Conservation (phyloP, 2,888 invertebrate species). For the Andrena dorsata region DNA sequence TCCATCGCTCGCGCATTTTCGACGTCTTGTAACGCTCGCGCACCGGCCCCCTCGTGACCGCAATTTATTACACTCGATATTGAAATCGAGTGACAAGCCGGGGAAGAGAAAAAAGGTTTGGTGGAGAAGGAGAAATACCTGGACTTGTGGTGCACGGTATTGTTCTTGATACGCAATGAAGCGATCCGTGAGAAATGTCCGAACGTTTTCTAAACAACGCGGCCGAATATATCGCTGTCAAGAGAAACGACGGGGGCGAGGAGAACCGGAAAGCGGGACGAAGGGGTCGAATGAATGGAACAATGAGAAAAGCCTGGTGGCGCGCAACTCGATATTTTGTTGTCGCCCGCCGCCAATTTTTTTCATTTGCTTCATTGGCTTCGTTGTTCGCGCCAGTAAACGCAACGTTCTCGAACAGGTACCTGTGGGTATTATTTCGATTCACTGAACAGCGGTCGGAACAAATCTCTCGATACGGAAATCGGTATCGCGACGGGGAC, state of each 20-base stretch:
- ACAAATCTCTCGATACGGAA: too few relatives aligned
- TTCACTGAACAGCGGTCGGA: too few relatives aligned
- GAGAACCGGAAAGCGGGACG: constrained; percentile 4
- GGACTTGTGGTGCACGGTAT: constrained; percentile 16
- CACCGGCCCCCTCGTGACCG: not conserved
- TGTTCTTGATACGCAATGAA: constrained; percentile 48
- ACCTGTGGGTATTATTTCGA: not conserved
- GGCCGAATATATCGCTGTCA: constrained; percentile 45
- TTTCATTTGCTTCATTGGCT: constrained; percentile 10
- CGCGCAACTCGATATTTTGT: constrained; percentile 48
- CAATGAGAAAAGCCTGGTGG: constrained; percentile 47
- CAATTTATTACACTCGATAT: constrained; percentile 38
- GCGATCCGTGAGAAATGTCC: constrained; percentile 18
- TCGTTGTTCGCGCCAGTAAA: constrained; percentile 21
- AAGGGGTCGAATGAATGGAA: constrained; percentile 21
- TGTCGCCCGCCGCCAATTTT: constrained; percentile 7
- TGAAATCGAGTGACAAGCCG: constrained; percentile 33
- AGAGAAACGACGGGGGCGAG: constrained; percentile 9
- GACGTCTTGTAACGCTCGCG: not conserved
- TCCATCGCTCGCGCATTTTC: not conserved
- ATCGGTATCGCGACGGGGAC: too few relatives aligned
- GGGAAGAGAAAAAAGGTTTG: not conserved
- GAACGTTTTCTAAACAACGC: constrained; percentile 44
- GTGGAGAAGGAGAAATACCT: not conserved
- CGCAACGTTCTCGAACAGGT: not conserved